A percentile compares a stretch with the other conserved stretches of the same genome.
Evolutionary conservation across 2,888 invertebrate species (phyloP).

Genomic region (Eupithecia centaureata): DNA sequence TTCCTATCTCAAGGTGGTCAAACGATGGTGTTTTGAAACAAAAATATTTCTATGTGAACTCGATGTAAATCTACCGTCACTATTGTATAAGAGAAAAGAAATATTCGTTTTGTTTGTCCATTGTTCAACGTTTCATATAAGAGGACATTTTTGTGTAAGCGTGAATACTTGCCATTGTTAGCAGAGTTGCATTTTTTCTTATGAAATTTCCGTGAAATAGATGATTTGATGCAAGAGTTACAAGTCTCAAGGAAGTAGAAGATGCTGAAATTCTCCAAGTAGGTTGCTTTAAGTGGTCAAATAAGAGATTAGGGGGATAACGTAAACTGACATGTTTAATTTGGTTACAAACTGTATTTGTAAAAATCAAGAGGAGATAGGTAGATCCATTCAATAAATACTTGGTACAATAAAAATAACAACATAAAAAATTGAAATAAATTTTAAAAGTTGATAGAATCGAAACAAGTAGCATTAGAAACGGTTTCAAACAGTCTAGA

Average conservation of each 20-base stretch:
- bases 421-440: too few species aligned
- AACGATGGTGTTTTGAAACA: conserved; percentile 31
- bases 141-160: conserved; percentile 52
- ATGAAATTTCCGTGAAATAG: conserved; percentile 68
- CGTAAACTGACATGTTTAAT: too few species aligned
- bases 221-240: conserved; percentile 51
- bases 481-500: too few species aligned
- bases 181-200: conserved; percentile 59
- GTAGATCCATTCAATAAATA: too few species aligned
- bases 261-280: conserved; percentile 5
- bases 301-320: background rate
- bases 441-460: too few species aligned
- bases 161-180: conserved; percentile 60
- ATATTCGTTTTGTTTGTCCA: conserved; percentile 53
- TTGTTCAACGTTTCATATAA: conserved; percentile 47
- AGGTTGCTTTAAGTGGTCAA: background rate
- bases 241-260: background rate
- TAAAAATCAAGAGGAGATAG: too few species aligned
- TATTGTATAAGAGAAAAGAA: conserved; percentile 39
- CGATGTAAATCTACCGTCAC: conserved; percentile 1
- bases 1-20: conserved; percentile 30
- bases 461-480: too few species aligned
- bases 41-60: conserved; percentile 33
- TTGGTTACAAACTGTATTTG: too few species aligned
- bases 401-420: too few species aligned